Evolutionary conservation across 2,113 vertebrate genomes (phyloP), one percentile per base, ranked within the genome.

Genomic region (Colinus virginianus): DNA sequence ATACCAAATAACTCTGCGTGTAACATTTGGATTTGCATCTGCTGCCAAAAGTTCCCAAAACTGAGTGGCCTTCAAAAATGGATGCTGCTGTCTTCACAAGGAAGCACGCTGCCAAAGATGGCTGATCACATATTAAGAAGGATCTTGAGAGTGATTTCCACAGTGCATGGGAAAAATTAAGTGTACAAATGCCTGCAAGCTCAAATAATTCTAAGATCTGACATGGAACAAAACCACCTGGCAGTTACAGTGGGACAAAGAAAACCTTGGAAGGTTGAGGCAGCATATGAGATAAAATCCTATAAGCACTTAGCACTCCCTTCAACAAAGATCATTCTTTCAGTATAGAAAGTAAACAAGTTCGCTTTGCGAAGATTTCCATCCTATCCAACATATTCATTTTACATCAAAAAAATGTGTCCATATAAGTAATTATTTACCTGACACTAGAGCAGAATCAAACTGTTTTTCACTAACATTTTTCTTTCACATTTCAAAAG

Each of bases 21-120:
- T 71, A 90, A 49, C 43, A 40, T 84, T 94, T 91, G 63, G 62
- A 45, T 91, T 87, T 91, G 56, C 55, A 78, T 86, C 82, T 91
- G 87, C 93, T 94, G 72, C 64, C 84, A 40, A 46, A 91, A 75
- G 79, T 71, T 85, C 61, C 91, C 62, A 78, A 22, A 76, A 61
- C 2, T 4, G 49, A 90, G 55, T 7, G 23, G 48, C 75, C 64
- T 78, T 86, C 76, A 75, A 69, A 70, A 92, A 80, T 0, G 26
- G 63, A 30, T 12, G 51, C 77, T 43, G 56, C 34, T 87, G 46
- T 22, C 51, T 61, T 68, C 59, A 59, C 32, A n/a, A 61, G 20
- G 43, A 17, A 74, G 40, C 0, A 0, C 89, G 68, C 34, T 77
- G 75, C 53, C 66, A 20, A 46, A 6, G 32, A 43, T 88, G 43